Percentiles rank a stretch among this genome's conserved stretches.
phyloP scores from a whole-genome alignment of 2,888 invertebrate species.

The Drosophila kuntzei region DNA sequence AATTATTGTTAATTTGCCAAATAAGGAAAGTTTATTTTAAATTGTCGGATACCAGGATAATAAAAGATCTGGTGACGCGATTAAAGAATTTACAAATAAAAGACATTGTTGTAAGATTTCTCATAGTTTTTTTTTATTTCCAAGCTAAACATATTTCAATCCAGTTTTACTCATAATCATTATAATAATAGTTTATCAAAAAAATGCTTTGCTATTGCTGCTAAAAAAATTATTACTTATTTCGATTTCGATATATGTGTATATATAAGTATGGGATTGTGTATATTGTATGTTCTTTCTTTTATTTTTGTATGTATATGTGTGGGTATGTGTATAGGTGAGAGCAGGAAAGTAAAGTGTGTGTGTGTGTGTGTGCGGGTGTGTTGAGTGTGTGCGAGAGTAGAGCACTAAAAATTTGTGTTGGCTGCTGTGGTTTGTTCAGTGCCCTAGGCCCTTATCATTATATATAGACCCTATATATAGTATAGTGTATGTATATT shows the following conservation, averaged over 20 bases:
- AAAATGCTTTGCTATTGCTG: constrained; percentile 67
- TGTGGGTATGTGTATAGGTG: constrained; percentile 22
- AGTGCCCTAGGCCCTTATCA: constrained; percentile 45
- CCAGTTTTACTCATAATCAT: constrained; percentile 68
- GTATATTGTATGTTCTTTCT: constrained; percentile 8
- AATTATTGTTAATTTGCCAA: too few species aligned
- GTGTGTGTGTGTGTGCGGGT: constrained; percentile 12
- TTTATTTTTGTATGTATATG: neutral
- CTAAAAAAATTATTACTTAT: constrained; percentile 64
- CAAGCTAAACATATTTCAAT: constrained; percentile 71
- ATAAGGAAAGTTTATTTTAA: too few species aligned
- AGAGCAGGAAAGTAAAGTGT: constrained; percentile 19
- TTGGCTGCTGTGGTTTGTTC: constrained; percentile 31
- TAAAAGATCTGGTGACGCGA: too few species aligned
- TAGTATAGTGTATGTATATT: constrained; percentile 13
- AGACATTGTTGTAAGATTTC: constrained; percentile 13
- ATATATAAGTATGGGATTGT: constrained; percentile 32
- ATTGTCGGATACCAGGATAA: too few species aligned
- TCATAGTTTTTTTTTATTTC: constrained; percentile 48
- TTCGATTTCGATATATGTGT: constrained; percentile 51
- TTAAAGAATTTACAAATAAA: constrained; percentile 15
- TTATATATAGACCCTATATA: constrained; percentile 38
- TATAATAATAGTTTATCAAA: constrained; percentile 71
- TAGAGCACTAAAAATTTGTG: constrained; percentile 37
- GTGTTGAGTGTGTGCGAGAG: constrained; percentile 30